Percentiles rank a stretch among this genome's conserved stretches.
These are phyloP conservation scores for fruit fly (Drosophila melanogaster) DNA, from an alignment of 1,140 invertebrate genomes.

Conservation along the genomic window Release_6_plus_ISO1_MT NC_004354.4:16948001-16948500, in stretches of 20 bases:
- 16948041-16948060: conserved; percentile 19
- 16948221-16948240: conserved; percentile 23
- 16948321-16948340: background rate
- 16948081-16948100: conserved; percentile 29
- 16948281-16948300: background rate
- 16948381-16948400: conserved; percentile 27
- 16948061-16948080: conserved; percentile 26
- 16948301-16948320: background rate
- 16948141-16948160: conserved; percentile 40
- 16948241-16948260: background rate
- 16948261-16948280: conserved; percentile 11
- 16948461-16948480: background rate
- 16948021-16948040: conserved; percentile 52
- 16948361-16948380: conserved; percentile 29
- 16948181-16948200: conserved; percentile 59
- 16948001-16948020: conserved; percentile 7
- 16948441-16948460: background rate
- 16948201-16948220: conserved; percentile 58
- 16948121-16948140: conserved; percentile 29
- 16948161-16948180: conserved; percentile 53
- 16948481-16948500: background rate
- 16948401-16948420: conserved; percentile 9
- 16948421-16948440: conserved; percentile 2
- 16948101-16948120: conserved; percentile 39
- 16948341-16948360: background rate